A percentile compares a stretch with the other conserved stretches of the same genome.
Conservation (phyloP, 2,888 invertebrate species). For the Idaea aversata region DNA sequence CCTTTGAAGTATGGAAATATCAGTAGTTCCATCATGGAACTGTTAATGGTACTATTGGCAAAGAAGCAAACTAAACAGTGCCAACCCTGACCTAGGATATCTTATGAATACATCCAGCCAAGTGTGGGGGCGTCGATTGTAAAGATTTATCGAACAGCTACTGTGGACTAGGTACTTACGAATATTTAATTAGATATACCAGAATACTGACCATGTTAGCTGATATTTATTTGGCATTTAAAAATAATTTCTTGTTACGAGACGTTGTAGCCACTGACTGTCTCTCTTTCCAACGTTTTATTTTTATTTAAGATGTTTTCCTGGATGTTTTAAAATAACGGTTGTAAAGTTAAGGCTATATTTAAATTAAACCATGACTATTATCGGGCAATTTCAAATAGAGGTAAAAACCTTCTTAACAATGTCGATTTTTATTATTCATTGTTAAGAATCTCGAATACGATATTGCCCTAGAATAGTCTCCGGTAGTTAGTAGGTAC, state of each 20-base stretch:
- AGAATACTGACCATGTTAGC: conserved; percentile 39
- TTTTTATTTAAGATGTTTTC: background rate
- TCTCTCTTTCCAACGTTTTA: background rate
- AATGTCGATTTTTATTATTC: background rate
- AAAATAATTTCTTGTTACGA: conserved; percentile 41
- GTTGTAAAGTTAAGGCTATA: too few species aligned
- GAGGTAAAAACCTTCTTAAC: background rate
- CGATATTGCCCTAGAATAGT: background rate
- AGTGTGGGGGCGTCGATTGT: conserved; percentile 55
- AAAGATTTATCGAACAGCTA: conserved; percentile 65
- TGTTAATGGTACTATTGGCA: too few species aligned
- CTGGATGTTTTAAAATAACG: background rate
- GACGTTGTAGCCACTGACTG: background rate
- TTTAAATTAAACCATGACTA: background rate
- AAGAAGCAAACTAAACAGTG: conserved; percentile 8
- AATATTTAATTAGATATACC: conserved; percentile 19
- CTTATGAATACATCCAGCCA: conserved; percentile 31
- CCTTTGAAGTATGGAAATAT: too few species aligned
- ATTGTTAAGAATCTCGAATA: background rate
- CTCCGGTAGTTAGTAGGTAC: background rate
- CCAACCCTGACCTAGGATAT: conserved; percentile 26
- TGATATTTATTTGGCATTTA: conserved; percentile 54
- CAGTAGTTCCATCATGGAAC: too few species aligned
- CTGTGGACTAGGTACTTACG: conserved; percentile 35
- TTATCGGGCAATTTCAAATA: background rate